Evolutionary conservation across 2,888 invertebrate species (phyloP).

Genomic region (Allophyes oxyacanthae): DNA sequence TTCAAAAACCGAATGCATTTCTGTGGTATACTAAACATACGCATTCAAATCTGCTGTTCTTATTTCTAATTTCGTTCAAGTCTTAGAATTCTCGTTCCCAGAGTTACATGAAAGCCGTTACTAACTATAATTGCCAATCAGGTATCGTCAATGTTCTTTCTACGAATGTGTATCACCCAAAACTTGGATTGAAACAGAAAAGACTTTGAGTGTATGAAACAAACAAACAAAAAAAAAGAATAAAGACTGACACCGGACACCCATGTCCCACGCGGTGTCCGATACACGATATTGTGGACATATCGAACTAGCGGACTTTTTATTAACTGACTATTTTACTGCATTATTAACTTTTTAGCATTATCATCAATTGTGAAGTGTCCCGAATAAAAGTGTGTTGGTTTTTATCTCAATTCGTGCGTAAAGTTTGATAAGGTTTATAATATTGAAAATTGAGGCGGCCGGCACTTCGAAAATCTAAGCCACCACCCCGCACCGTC

Average conservation of each 20-base stretch:
- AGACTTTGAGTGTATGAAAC: slow-evolving; percentile 32
- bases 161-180: slow-evolving; percentile 14
- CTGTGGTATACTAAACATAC: no score
- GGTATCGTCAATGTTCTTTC: slow-evolving; percentile 6
- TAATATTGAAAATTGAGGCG: no score
- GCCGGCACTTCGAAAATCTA: no score
- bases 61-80: not conserved
- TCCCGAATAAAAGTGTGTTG: no score
- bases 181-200: slow-evolving; percentile 34
- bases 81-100: not conserved
- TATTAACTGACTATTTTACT: slow-evolving; percentile 4
- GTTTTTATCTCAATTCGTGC: no score
- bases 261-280: slow-evolving; percentile 25
- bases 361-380: no score
- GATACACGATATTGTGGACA: slow-evolving; percentile 16
- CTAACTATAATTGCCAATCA: not conserved
- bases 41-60: not conserved
- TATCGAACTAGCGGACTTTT: slow-evolving; percentile 11
- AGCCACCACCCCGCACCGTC: no score
- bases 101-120: not conserved
- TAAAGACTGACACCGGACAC: slow-evolving; percentile 30
- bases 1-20: no score
- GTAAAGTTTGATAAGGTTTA: no score
- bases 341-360: no score
- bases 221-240: slow-evolving; percentile 38